Percentiles rank a stretch among this genome's conserved stretches.
These are phyloP conservation scores for Brachionus asplanchnoidis DNA, from an alignment of 1,140 invertebrate species.

Conservation along the genomic window DNA sequence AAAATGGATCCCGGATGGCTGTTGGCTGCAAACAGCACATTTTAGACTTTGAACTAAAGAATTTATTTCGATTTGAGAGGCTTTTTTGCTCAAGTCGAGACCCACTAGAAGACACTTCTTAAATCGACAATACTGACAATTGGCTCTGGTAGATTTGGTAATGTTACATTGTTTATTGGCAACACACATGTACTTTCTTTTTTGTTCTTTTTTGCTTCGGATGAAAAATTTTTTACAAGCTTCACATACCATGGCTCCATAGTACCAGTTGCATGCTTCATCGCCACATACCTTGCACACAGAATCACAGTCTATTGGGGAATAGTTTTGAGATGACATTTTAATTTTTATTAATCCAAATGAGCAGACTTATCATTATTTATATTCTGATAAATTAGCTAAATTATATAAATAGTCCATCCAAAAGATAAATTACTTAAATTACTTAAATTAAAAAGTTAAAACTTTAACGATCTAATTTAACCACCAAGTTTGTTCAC, in stretches of 20 bases:
- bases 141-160: slow-evolving; percentile 53
- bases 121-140: slow-evolving; percentile 95
- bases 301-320: background rate
- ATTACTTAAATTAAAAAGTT: slow-evolving; percentile 22
- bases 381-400: background rate
- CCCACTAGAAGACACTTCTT: slow-evolving; percentile 97
- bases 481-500: background rate
- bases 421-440: background rate
- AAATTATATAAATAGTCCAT: background rate
- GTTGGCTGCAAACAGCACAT: slow-evolving; percentile 55
- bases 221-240: slow-evolving; percentile 55
- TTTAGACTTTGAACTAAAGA: background rate
- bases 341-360: background rate
- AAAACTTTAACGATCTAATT: background rate
- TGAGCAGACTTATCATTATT: background rate
- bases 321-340: background rate
- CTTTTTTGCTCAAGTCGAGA: slow-evolving; percentile 89
- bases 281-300: slow-evolving; percentile 29
- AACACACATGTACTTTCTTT: slow-evolving; percentile 51
- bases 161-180: slow-evolving; percentile 51
- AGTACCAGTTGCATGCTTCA: background rate
- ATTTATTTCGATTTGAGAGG: slow-evolving; percentile 20
- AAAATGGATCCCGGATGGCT: slow-evolving; percentile 56
- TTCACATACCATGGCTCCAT: background rate
- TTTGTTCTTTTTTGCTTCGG: slow-evolving; percentile 49